These are phyloP conservation scores for Sebastes miniatus DNA, from an alignment of 2,797 vertebrate species.

Conservation along the genomic window DNA sequence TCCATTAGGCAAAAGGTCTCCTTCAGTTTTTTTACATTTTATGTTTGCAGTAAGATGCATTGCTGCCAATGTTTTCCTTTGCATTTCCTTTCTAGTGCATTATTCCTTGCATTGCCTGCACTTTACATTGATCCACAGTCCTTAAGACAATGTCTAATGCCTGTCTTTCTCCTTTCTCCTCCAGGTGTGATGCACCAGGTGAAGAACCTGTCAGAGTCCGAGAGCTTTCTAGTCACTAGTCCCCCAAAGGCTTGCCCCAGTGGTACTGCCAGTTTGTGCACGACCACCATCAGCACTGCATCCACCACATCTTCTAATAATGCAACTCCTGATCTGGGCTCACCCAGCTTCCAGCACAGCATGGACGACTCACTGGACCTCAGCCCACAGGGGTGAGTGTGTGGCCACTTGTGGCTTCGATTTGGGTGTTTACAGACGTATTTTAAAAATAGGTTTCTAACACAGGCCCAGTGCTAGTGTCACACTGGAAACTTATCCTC, in stretches of 20 bases:
- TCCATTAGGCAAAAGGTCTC: not conserved
- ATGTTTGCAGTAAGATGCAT: not conserved
- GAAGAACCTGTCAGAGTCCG: conserved; percentile 96
- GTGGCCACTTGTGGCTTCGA: not conserved
- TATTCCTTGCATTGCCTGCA: not conserved
- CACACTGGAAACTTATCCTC: not conserved
- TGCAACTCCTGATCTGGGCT: conserved; percentile 90
- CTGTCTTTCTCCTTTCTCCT: not conserved
- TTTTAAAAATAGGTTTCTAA: not conserved
- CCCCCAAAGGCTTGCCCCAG: conserved; percentile 96
- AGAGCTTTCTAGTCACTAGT: conserved; percentile 92
- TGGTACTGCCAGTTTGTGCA: conserved; percentile 89
- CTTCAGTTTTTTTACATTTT: not conserved
- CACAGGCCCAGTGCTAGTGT: not conserved
- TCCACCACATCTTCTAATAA: conserved; percentile 90
- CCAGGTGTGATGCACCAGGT: conserved; percentile 99
- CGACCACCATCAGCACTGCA: conserved; percentile 92
- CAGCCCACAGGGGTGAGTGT: conserved; percentile 95
- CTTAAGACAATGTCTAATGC: not conserved
- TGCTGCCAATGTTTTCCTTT: not conserved
- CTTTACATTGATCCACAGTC: not conserved
- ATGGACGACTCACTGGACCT: conserved; percentile 98
- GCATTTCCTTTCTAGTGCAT: not conserved
- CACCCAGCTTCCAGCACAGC: conserved; percentile 96
- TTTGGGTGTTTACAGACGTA: not conserved